These are phyloP conservation scores for Lepetodrilus schrolli DNA, from an alignment of 2,888 invertebrate species.

Conservation along the genomic window DNA sequence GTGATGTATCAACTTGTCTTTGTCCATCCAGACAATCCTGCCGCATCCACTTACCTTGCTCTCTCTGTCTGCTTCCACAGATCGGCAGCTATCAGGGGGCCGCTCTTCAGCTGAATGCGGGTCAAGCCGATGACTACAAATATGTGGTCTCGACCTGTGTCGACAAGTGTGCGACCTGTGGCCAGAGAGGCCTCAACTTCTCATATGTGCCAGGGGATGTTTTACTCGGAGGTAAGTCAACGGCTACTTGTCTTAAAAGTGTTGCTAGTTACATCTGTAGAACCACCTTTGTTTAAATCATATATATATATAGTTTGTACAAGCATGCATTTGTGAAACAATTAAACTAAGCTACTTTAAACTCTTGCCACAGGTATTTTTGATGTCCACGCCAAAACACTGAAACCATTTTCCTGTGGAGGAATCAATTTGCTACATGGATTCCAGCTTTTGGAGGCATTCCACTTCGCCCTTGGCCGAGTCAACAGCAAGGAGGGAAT, in stretches of 20 bases:
- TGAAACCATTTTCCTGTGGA: conserved; percentile 67
- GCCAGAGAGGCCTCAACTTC: conserved; percentile 56
- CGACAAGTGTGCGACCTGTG: conserved; percentile 55
- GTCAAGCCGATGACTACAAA: conserved; percentile 21
- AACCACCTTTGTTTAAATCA: too few species aligned
- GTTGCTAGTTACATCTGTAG: too few species aligned
- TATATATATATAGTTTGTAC: too few species aligned
- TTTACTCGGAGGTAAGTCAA: conserved; percentile 62
- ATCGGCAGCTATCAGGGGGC: conserved; percentile 64
- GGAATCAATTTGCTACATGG: conserved; percentile 65
- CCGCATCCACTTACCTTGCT: background rate
- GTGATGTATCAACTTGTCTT: background rate
- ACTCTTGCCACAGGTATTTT: conserved; percentile 72
- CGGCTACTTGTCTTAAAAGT: background rate
- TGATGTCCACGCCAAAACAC: conserved; percentile 65
- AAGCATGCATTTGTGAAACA: too few species aligned
- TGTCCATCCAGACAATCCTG: background rate
- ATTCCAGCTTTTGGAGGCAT: conserved; percentile 69
- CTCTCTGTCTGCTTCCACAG: conserved; percentile 37
- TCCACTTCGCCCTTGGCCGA: conserved; percentile 67
- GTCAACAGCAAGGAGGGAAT: conserved; percentile 68
- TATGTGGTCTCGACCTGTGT: conserved; percentile 45
- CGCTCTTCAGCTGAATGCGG: conserved; percentile 46
- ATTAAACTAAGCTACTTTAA: too few species aligned
- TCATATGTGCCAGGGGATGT: conserved; percentile 67